Evolutionary conservation across 2,113 vertebrate species (phyloP).

Genomic region (Gnathonemus echidnorhynchus): DNA sequence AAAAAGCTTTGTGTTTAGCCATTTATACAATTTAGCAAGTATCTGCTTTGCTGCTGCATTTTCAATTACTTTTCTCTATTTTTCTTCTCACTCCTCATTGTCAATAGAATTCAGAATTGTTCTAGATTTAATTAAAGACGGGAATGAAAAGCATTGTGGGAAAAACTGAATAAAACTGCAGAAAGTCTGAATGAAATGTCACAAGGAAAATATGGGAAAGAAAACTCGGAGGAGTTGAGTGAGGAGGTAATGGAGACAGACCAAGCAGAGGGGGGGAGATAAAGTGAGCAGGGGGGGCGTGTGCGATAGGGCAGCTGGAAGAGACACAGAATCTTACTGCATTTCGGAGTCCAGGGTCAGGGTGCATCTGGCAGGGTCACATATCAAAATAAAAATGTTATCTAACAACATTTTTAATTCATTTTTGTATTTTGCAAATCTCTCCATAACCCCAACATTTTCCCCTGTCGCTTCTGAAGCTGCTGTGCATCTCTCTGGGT

Average conservation of each 20-base stretch:
- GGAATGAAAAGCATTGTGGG: background rate
- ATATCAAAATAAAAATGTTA: conserved; percentile 67
- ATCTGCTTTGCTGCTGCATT: background rate
- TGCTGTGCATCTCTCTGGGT: conserved; percentile 5
- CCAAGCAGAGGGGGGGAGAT: background rate
- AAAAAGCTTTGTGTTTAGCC: background rate
- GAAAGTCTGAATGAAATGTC: background rate
- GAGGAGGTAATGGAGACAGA: background rate
- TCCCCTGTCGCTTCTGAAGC: background rate
- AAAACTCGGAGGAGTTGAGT: background rate
- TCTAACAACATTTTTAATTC: conserved; percentile 50
- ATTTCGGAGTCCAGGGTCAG: conserved; percentile 63
- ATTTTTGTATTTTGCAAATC: conserved; percentile 44
- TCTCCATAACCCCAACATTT: conserved; percentile 8
- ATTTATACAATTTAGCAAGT: background rate
- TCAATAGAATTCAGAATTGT: background rate
- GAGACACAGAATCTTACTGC: conserved; percentile 68
- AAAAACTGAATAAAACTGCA: conserved; percentile 5
- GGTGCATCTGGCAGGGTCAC: conserved; percentile 68
- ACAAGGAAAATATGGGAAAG: background rate
- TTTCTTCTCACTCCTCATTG: background rate
- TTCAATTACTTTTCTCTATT: background rate
- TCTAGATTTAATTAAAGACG: background rate
- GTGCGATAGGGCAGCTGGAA: conserved; percentile 25
- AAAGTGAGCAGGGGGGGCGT: background rate